A percentile compares a stretch with the other conserved stretches of the same genome.
Conservation (phyloP, 2,888 invertebrate species). For the Microdon myrmicae region DNA sequence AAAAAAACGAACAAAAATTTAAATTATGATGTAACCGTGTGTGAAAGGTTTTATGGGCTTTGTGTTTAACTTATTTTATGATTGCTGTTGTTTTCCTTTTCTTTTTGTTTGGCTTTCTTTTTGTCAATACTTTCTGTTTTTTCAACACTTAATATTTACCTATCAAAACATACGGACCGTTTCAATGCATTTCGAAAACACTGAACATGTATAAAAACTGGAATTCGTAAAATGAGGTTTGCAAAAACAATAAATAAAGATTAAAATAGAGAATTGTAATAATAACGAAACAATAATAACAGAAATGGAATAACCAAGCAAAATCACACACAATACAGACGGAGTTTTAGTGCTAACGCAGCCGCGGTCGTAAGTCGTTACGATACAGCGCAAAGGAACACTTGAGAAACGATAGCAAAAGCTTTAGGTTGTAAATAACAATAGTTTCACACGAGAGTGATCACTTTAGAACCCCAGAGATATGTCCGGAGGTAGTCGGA, state of each 20-base stretch:
- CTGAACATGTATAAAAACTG: slow-evolving; percentile 41
- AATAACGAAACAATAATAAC: slow-evolving; percentile 31
- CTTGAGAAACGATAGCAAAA: slow-evolving; percentile 25
- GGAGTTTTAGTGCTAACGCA: slow-evolving; percentile 35
- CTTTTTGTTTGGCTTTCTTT: slow-evolving; percentile 16
- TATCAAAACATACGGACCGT: slow-evolving; percentile 1
- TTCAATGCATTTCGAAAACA: background rate
- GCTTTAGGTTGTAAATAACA: slow-evolving; percentile 42
- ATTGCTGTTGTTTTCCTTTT: slow-evolving; percentile 15
- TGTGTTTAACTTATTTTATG: slow-evolving; percentile 3
- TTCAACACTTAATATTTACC: too few species aligned
- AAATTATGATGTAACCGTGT: slow-evolving; percentile 4
- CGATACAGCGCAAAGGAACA: slow-evolving; percentile 21
- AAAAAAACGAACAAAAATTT: background rate
- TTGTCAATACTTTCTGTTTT: slow-evolving; percentile 30
- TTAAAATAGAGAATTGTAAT: background rate
- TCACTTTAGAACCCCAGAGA: slow-evolving; percentile 42
- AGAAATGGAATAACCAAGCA: slow-evolving; percentile 1
- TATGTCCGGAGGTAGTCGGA: too few species aligned
- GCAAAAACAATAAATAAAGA: slow-evolving; percentile 5
- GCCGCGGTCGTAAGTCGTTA: slow-evolving; percentile 27
- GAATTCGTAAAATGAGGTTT: slow-evolving; percentile 39
- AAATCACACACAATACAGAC: slow-evolving; percentile 35
- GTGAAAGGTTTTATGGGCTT: slow-evolving; percentile 8
- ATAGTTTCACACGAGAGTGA: slow-evolving; percentile 45